phyloP scores from a whole-genome alignment of 2,888 invertebrate genomes.

The Bombylius major region DNA sequence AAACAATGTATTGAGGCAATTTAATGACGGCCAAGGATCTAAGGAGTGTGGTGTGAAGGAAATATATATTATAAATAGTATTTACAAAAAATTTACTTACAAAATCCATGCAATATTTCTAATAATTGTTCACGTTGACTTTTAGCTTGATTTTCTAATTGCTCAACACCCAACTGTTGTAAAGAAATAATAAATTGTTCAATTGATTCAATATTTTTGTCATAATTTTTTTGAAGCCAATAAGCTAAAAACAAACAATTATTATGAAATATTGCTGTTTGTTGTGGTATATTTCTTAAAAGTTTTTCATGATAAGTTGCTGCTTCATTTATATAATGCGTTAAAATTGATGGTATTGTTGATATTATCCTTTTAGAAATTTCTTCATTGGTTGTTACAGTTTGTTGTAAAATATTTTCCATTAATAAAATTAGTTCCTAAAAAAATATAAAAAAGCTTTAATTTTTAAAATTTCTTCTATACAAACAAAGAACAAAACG shows the following conservation, averaged over 20 bases:
- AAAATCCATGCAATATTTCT: conserved; percentile 62
- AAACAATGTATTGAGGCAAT: too few relatives aligned
- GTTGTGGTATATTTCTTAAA: conserved; percentile 74
- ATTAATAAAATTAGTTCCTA: conserved; percentile 30
- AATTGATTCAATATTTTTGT: conserved; percentile 42
- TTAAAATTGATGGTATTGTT: conserved; percentile 59
- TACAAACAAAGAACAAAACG: too few relatives aligned
- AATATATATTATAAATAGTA: too few relatives aligned
- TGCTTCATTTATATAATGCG: conserved; percentile 63
- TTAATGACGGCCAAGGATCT: too few relatives aligned
- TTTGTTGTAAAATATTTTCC: conserved; percentile 29
- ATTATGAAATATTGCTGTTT: conserved; percentile 75
- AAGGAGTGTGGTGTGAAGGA: too few relatives aligned
- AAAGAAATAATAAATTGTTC: conserved; percentile 56
- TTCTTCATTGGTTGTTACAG: conserved; percentile 13
- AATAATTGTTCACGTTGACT: conserved; percentile 63
- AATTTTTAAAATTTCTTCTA: too few relatives aligned
- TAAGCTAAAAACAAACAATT: conserved; percentile 83
- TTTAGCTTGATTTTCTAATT: conserved; percentile 59
- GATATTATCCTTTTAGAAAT: conserved; percentile 52
- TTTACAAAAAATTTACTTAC: conserved; percentile 32
- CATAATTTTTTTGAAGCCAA: conserved; percentile 51
- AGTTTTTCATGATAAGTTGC: conserved; percentile 68
- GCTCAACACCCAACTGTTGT: conserved; percentile 52
- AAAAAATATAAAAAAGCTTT: not conserved